phyloP scores from a whole-genome alignment of 1,140 invertebrate genomes.

The Zaprionus inermis region DNA sequence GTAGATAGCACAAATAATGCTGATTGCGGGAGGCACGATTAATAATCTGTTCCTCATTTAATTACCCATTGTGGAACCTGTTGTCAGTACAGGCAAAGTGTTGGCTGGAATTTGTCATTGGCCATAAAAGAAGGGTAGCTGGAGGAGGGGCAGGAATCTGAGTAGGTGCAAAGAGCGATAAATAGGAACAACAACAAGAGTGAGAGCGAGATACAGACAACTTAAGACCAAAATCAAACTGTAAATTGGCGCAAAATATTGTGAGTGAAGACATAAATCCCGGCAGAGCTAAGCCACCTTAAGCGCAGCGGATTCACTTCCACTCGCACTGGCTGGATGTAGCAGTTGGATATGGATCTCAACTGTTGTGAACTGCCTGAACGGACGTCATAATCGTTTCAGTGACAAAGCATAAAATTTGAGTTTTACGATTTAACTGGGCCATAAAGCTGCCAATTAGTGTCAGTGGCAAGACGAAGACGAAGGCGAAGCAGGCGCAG shows the following conservation, averaged over 20 bases:
- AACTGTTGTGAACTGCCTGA: conserved; percentile 32
- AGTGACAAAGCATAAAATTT: conserved; percentile 83
- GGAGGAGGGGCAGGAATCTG: conserved; percentile 22
- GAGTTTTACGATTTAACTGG: conserved; percentile 81
- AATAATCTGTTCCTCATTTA: too few relatives aligned
- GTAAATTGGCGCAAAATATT: conserved; percentile 70
- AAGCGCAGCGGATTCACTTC: conserved; percentile 20
- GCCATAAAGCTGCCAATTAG: conserved; percentile 83
- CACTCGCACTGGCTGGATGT: neutral
- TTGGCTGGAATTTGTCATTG: conserved; percentile 10
- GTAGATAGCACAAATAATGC: neutral
- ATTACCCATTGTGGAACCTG: neutral
- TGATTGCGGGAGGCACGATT: neutral
- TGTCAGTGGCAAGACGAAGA: conserved; percentile 64
- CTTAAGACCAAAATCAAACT: conserved; percentile 74
- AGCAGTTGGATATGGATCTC: conserved; percentile 20
- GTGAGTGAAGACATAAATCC: conserved; percentile 70
- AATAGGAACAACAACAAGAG: conserved; percentile 38
- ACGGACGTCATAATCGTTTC: conserved; percentile 81
- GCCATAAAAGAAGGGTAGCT: conserved; percentile 25
- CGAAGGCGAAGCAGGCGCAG: conserved; percentile 10
- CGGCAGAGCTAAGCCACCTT: conserved; percentile 46
- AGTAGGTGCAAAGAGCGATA: conserved; percentile 61
- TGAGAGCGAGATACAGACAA: conserved; percentile 27
- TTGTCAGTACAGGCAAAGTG: neutral